A percentile compares a stretch with the other conserved stretches of the same genome.
These are phyloP conservation scores for Xiphophorus hellerii DNA, from an alignment of 2,113 vertebrate species.

Conservation along the genomic window DNA sequence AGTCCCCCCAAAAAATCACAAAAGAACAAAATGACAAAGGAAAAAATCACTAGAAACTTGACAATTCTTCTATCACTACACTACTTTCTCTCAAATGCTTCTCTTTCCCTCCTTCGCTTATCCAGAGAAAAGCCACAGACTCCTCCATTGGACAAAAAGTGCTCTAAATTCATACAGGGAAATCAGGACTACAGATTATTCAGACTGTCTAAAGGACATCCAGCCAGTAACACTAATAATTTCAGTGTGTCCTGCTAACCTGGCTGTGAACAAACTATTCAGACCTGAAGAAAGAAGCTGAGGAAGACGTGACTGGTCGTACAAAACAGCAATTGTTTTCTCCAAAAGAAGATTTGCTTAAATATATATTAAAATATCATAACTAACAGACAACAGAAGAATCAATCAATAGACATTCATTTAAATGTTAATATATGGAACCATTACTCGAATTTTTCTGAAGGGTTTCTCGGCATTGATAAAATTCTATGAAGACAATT, in stretches of 20 bases:
- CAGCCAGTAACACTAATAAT: no score
- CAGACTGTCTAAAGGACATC: no score
- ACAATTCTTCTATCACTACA: slow-evolving; percentile 37
- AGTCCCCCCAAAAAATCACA: neutral
- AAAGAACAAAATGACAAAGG: neutral
- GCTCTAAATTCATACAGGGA: slow-evolving; percentile 40
- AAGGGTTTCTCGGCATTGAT: slow-evolving; percentile 23
- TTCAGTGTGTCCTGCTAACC: no score
- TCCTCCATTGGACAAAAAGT: neutral
- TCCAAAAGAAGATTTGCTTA: slow-evolving; percentile 14
- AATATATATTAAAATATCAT: slow-evolving; percentile 16
- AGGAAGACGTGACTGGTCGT: neutral
- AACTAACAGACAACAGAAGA: slow-evolving; percentile 1
- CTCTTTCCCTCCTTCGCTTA: slow-evolving; percentile 2
- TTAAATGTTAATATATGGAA: slow-evolving; percentile 28
- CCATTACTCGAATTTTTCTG: slow-evolving; percentile 45
- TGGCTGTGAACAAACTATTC: neutral
- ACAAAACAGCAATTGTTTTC: neutral
- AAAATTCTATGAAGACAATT: neutral
- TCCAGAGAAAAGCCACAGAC: slow-evolving; percentile 13
- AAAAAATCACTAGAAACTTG: neutral
- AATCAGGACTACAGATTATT: no score
- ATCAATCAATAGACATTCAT: slow-evolving; percentile 41
- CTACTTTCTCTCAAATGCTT: slow-evolving; percentile 45
- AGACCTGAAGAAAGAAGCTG: neutral